These are phyloP conservation scores for Synanthedon tipuliformis DNA, from an alignment of 2,888 invertebrate species.

Conservation along the genomic window DNA sequence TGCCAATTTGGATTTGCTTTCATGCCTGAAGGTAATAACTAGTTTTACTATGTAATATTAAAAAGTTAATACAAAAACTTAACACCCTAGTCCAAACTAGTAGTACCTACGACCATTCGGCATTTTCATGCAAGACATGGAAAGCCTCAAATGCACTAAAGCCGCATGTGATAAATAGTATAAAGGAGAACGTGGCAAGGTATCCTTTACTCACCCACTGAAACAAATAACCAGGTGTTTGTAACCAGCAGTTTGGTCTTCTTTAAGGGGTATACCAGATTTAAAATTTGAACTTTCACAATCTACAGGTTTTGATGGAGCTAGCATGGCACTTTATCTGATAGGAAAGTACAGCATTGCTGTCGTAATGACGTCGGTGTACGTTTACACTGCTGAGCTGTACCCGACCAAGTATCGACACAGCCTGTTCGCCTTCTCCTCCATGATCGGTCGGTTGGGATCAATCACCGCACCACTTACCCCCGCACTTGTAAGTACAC, in stretches of 20 bases:
- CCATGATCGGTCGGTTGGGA: conserved; percentile 76
- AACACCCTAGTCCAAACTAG: no score
- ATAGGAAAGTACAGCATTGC: conserved; percentile 76
- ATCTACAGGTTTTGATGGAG: conserved; percentile 27
- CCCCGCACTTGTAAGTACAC: conserved; percentile 68
- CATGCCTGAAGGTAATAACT: conserved; percentile 56
- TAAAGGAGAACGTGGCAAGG: no score
- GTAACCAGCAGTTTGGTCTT: no score
- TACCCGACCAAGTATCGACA: conserved; percentile 76
- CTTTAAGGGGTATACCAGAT: no score
- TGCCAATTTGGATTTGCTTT: conserved; percentile 74
- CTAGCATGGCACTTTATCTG: conserved; percentile 67
- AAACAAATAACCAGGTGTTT: no score
- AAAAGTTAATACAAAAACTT: no score
- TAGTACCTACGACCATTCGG: no score
- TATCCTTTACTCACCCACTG: no score
- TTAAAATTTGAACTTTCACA: background rate
- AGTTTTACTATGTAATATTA: no score
- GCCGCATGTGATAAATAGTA: no score
- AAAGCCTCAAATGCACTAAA: no score
- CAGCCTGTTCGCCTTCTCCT: conserved; percentile 74
- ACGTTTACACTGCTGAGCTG: conserved; percentile 76
- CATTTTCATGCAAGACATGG: no score
- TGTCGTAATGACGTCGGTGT: conserved; percentile 73
- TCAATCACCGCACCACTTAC: conserved; percentile 77